These are phyloP conservation scores for Pachypsylla venusta DNA, from an alignment of 1,140 invertebrate genomes.

Conservation along the genomic window DNA sequence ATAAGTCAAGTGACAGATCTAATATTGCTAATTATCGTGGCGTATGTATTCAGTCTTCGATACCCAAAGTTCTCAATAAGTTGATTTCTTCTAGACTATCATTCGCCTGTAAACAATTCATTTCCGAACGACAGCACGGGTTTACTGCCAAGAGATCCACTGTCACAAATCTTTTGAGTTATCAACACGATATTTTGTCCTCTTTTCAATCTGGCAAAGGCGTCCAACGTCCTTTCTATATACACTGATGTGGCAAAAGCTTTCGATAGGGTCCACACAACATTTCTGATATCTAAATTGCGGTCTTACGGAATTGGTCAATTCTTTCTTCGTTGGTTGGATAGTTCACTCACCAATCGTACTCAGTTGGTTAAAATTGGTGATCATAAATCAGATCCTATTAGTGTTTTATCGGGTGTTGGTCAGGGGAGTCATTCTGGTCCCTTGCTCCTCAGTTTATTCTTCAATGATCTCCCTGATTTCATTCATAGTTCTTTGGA, in stretches of 20 bases:
- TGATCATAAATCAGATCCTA: no score
- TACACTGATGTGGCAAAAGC: conserved; percentile 6
- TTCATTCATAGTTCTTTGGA: no score
- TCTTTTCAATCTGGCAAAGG: background rate
- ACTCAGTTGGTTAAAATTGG: no score
- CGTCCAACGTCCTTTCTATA: background rate
- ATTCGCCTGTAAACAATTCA: background rate
- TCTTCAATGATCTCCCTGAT: no score
- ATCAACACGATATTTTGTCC: background rate
- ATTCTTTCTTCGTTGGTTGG: no score
- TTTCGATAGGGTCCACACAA: background rate
- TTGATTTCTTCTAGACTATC: background rate
- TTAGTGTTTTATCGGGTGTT: no score
- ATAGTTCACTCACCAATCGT: no score
- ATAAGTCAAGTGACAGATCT: background rate
- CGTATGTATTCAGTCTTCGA: background rate
- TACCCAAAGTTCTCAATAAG: conserved; percentile 5
- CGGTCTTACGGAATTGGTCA: no score
- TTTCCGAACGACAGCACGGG: background rate
- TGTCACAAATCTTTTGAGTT: background rate
- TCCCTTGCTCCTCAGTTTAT: no score
- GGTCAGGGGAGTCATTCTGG: no score
- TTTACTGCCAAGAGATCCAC: background rate
- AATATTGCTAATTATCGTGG: background rate
- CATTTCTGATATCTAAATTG: background rate